Base-by-base conservation (phyloP, 2,888 invertebrate species). In the Myopa testacea region DNA sequence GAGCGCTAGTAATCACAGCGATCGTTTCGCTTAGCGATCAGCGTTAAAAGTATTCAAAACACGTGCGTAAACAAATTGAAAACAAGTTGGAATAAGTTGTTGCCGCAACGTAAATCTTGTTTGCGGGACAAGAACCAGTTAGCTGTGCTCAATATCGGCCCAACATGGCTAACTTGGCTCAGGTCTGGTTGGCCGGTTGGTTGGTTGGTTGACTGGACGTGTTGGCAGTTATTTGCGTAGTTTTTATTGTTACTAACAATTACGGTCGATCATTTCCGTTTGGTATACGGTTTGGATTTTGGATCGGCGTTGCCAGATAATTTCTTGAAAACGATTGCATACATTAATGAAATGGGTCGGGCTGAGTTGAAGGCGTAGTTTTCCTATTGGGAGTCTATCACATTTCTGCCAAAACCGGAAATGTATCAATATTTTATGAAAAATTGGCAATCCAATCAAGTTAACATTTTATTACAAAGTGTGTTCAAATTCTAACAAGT, bases 41-140 rank as follows among this genome's bases (percentile, higher is more conserved):
- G 26, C 65, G 3, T 76, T 74, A 58, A 45, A 55, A 82, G 83
- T 84, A 85, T 85, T 85, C 85, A 84, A 85, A 84, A 84, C 85
- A 85, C 85, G 85, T 84, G 84, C 83, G 82, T 80, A 84, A 83
- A 85, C 85, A 85, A 85, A 84, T 85, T 85, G 85, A 85, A 85
- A 85, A 85, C 85, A 84, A 84, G 85, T 84, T 85, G 58, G 37
- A 58, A 60, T 60, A 60, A 72, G 60, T 58, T 71, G 38, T 65
- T 71, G 71, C 40, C 38, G n/a, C 60, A 38, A 38, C 38, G 65
- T 6, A 62, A 19, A 6, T 26, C 16, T 65, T 38, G 71, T n/a
- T 38, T 71, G 55, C 40, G 58, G 8, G 58, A 40, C n/a, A 52
- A 75, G 69, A 75, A 75, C 75, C 58, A 60, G 69, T 75, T n/a